A percentile compares a stretch with the other conserved stretches of the same genome.
Conservation (phyloP, 2,888 invertebrate species). For the Schizotus pectinicornis region DNA sequence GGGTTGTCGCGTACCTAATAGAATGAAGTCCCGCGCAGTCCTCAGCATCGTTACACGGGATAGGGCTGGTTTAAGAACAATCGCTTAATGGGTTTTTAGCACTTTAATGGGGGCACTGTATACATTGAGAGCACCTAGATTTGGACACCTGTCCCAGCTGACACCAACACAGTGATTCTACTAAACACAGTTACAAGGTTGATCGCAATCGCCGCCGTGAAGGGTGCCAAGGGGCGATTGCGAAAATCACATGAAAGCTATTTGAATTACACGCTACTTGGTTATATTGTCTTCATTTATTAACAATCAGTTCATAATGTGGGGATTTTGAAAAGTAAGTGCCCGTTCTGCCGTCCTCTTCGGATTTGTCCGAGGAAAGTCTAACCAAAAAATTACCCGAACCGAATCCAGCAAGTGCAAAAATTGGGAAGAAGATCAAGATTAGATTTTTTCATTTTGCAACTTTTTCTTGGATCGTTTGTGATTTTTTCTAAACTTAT, state of each 20-base stretch:
- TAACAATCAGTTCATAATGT: slow-evolving; percentile 22
- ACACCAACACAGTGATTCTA: slow-evolving; percentile 52
- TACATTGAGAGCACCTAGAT: slow-evolving; percentile 50
- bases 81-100: slow-evolving; percentile 14
- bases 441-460: too few species aligned
- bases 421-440: too few species aligned
- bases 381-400: too few species aligned
- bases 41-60: slow-evolving; percentile 34
- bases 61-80: slow-evolving; percentile 34
- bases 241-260: slow-evolving; percentile 15
- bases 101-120: slow-evolving; percentile 45
- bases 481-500: too few species aligned
- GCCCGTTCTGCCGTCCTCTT: slow-evolving; percentile 8
- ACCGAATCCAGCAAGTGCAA: too few species aligned
- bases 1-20: slow-evolving; percentile 48
- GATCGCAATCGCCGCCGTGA: neutral
- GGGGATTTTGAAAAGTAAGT: slow-evolving; percentile 9
- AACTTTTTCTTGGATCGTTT: too few species aligned
- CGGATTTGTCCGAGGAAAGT: too few species aligned
- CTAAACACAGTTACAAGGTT: slow-evolving; percentile 14
- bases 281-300: slow-evolving; percentile 29
- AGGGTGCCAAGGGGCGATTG: neutral
- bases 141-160: slow-evolving; percentile 60
- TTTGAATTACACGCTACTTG: slow-evolving; percentile 18
- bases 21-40: slow-evolving; percentile 47